Conservation (phyloP, 2,888 invertebrate genomes). For the Drosophila subsilvestris region DNA sequence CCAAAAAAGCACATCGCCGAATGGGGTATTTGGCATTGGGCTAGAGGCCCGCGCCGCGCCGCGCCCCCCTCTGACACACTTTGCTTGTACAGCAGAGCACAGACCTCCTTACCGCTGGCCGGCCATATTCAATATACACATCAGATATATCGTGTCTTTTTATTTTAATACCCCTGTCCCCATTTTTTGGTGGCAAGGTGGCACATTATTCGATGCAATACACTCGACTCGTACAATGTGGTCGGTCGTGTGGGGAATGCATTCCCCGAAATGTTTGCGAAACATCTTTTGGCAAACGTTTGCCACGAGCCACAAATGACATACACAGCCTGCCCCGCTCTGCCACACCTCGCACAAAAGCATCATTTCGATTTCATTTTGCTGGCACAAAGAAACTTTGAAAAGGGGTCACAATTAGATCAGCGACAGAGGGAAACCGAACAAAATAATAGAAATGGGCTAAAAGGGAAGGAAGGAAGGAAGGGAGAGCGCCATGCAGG, state of each 20-base stretch:
- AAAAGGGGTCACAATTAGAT: constrained; percentile 55
- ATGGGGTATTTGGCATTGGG: constrained; percentile 64
- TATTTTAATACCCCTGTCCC: constrained; percentile 1
- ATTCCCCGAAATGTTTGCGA: constrained; percentile 67
- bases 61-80: constrained; percentile 54
- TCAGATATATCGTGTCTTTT: background rate
- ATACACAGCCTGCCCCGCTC: constrained; percentile 17
- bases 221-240: constrained; percentile 22
- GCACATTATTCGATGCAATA: constrained; percentile 23
- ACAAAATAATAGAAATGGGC: constrained; percentile 4
- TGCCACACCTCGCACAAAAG: constrained; percentile 44
- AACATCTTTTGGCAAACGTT: constrained; percentile 56
- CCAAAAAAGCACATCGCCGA: constrained; percentile 49
- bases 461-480: background rate
- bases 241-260: constrained; percentile 29
- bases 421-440: background rate
- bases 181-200: constrained; percentile 9
- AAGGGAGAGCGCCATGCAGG: constrained; percentile 5
- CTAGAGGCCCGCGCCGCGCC: constrained; percentile 35
- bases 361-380: constrained; percentile 71
- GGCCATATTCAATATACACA: constrained; percentile 38
- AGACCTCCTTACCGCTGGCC: constrained; percentile 47
- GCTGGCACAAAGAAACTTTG: constrained; percentile 31
- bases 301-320: constrained; percentile 70
- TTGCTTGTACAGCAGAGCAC: constrained; percentile 40